Evolutionary conservation across 2,888 invertebrate genomes (phyloP).

Genomic region (Hofmannophila pseudospretella): DNA sequence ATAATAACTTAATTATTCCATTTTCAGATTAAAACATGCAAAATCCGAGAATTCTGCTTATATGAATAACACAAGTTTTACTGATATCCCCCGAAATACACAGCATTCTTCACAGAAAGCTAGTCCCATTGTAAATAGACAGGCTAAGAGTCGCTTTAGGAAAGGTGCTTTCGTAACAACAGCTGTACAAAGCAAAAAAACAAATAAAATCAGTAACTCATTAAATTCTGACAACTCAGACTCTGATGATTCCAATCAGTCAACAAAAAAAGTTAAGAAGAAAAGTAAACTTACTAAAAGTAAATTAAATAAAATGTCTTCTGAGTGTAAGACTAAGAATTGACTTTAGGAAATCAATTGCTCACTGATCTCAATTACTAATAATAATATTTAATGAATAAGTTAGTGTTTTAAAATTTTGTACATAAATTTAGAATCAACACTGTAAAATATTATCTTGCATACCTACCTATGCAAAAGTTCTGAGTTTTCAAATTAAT

Average conservation of each 20-base stretch:
- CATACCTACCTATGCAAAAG: no score
- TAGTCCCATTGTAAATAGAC: slow-evolving; percentile 36
- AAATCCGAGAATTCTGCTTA: slow-evolving; percentile 57
- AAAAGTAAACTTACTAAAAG: slow-evolving; percentile 55
- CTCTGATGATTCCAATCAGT: slow-evolving; percentile 62
- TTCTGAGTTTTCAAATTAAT: no score
- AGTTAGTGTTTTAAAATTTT: no score
- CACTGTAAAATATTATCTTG: no score
- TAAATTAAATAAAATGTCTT: slow-evolving; percentile 43
- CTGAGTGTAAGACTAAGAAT: slow-evolving; percentile 48
- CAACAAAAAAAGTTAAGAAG: slow-evolving; percentile 63
- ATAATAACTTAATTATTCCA: no score
- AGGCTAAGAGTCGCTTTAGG: slow-evolving; percentile 71
- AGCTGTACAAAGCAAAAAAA: slow-evolving; percentile 67
- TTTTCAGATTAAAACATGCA: slow-evolving; percentile 61
- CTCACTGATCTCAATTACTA: slow-evolving; percentile 1
- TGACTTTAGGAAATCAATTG: slow-evolving; percentile 15
- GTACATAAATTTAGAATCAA: no score
- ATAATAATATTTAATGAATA: no score
- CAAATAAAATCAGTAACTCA: slow-evolving; percentile 32
- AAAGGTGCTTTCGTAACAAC: slow-evolving; percentile 80
- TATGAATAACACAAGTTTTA: slow-evolving; percentile 61
- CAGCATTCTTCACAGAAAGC: slow-evolving; percentile 35
- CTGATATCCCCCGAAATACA: slow-evolving; percentile 60
- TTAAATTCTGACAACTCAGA: slow-evolving; percentile 59